These are phyloP conservation scores for Shinisaurus crocodilurus DNA, from an alignment of 2,113 vertebrate genomes.

Conservation along the genomic window DNA sequence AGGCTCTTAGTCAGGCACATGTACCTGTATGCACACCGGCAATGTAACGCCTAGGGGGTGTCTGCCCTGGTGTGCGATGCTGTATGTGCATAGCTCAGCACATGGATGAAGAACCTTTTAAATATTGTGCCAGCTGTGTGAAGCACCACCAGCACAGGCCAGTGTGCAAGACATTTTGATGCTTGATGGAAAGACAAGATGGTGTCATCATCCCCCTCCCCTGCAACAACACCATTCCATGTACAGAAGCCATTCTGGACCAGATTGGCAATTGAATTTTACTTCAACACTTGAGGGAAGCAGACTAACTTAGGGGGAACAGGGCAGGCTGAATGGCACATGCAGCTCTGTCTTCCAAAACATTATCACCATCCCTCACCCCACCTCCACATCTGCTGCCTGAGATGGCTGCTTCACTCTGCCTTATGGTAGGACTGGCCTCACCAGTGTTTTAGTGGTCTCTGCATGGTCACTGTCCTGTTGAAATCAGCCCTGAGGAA, in stretches of 20 bases:
- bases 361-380: too few relatives aligned
- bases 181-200: too few relatives aligned
- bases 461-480: neutral
- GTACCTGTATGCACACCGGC: neutral
- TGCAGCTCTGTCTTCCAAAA: too few relatives aligned
- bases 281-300: too few relatives aligned
- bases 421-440: neutral
- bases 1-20: neutral
- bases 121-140: neutral
- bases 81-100: neutral
- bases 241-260: too few relatives aligned
- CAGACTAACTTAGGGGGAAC: too few relatives aligned
- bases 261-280: too few relatives aligned
- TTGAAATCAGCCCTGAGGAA: neutral
- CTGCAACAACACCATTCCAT: too few relatives aligned
- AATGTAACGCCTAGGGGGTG: neutral
- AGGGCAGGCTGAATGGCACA: too few relatives aligned
- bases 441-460: neutral
- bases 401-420: too few relatives aligned
- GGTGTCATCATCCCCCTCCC: too few relatives aligned
- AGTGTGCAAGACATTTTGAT: neutral
- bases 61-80: neutral
- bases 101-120: neutral
- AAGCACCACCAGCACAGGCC: neutral
- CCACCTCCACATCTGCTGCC: too few relatives aligned